Conservation (phyloP, 2,888 invertebrate genomes). For the Orthosia cruda region DNA sequence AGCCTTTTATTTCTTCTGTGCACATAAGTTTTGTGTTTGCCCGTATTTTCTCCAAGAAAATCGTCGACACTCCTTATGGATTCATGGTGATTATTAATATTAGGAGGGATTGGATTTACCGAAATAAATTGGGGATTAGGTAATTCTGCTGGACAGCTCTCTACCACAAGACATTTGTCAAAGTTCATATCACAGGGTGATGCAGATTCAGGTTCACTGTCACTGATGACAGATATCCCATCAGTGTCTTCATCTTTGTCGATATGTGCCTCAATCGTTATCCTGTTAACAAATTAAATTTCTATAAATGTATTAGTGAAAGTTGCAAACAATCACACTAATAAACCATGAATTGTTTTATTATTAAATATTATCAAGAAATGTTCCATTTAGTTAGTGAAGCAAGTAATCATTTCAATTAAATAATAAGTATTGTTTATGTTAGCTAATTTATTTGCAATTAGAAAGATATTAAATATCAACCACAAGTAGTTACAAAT, state of each 20-base stretch:
- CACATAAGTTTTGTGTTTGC: constrained; percentile 88
- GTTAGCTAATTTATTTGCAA: constrained; percentile 12
- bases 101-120: constrained; percentile 68
- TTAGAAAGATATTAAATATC: neutral
- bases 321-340: constrained; percentile 11
- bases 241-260: constrained; percentile 91
- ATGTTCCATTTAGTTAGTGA: neutral
- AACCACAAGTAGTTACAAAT: constrained; percentile 10
- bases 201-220: constrained; percentile 86
- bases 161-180: constrained; percentile 73
- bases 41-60: constrained; percentile 80
- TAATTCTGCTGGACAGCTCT: constrained; percentile 73
- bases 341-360: neutral
- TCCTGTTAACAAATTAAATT: constrained; percentile 77
- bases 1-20: constrained; percentile 89
- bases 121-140: constrained; percentile 73
- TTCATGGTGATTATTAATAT: constrained; percentile 74
- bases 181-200: constrained; percentile 76
- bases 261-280: constrained; percentile 68
- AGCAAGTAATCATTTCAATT: constrained; percentile 21
- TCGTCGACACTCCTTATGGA: constrained; percentile 79
- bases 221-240: constrained; percentile 90
- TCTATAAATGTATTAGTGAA: too few species aligned
- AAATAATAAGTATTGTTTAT: neutral
- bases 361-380: neutral